A percentile compares a stretch with the other conserved stretches of the same genome.
Conservation (phyloP, 2,113 vertebrate species). For the Dipodomys ordii region DNA sequence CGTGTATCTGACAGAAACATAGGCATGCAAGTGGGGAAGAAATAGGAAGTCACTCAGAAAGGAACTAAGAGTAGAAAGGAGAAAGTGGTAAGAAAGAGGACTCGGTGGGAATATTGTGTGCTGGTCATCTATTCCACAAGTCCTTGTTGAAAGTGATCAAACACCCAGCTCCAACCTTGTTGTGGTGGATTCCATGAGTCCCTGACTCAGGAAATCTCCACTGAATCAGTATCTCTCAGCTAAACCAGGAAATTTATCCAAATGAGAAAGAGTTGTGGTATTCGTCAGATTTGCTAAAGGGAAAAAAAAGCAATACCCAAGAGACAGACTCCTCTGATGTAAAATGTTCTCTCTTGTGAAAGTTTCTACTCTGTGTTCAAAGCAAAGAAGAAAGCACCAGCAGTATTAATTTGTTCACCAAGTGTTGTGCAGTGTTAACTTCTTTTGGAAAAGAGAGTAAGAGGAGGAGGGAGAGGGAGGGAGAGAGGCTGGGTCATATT, state of each 20-base stretch:
- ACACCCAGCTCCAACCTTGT: not conserved
- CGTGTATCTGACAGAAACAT: not conserved
- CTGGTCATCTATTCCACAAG: not conserved
- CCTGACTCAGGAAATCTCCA: not conserved
- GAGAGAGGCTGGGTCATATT: not conserved
- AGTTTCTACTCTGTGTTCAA: not conserved
- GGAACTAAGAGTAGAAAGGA: not conserved
- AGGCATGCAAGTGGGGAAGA: too few species aligned
- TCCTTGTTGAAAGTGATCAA: not conserved
- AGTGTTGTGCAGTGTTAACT: not conserved
- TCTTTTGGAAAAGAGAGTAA: slow-evolving; percentile 11
- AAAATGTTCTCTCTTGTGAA: slow-evolving; percentile 5
- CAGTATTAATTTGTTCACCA: not conserved
- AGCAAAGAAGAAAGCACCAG: not conserved
- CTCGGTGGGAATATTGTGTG: not conserved
- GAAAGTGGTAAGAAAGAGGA: not conserved
- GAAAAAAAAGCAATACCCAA: not conserved
- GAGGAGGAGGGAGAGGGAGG: too few species aligned
- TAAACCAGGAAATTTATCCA: slow-evolving; percentile 50
- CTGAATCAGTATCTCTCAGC: slow-evolving; percentile 38
- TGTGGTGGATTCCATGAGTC: not conserved
- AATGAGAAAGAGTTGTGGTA: not conserved
- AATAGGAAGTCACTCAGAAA: not conserved
- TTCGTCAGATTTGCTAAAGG: slow-evolving; percentile 20
- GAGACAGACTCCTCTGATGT: slow-evolving; percentile 20